Base-by-base conservation (phyloP, 2,888 invertebrate genomes). In the Abscondita cerata region DNA sequence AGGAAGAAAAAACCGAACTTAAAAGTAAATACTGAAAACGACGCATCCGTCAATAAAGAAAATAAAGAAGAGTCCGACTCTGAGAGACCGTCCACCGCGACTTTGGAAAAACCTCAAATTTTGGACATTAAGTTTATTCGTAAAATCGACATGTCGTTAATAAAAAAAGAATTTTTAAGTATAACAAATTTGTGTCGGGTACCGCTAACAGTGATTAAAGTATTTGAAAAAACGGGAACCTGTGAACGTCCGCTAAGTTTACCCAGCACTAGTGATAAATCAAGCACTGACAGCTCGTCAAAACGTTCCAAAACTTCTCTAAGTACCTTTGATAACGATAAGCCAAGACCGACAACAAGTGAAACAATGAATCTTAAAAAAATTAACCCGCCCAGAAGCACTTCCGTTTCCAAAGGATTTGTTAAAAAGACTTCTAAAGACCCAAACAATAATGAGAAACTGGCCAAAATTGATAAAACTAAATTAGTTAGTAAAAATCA, bases 101-200 rank as follows among this genome's bases (percentile, higher is more conserved):
- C 84, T 11, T 74, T 87, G 55, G 85, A 85, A 40, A 81, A 81
- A 44, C 86, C 86, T 0, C 79, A 81, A 36, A 77, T 86, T 2
- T 75, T 86, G 53, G 82, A 86, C 70, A 82, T 84, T 1, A 75
- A 80, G 38, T 77, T 84, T 19, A 76, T 83, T 33, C 80, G 81
- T 12, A 83, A 83, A 69, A 78, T 86, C 31, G 86, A 86, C 72
- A 86, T 86, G 86, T 85, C 85, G 0, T 73, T 82, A 51, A 75
- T 85, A 25, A 80, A 83, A 48, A 84, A 85, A 69, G 85, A 85
- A 67, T 80, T 83, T 46, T 73, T 85, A 11, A 78, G 81, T 51
- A 78, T 81, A 12, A 73, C 79, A 5, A 80, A 80, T 64, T 68
- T 81, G 40, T 81, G 81, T 64, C 73, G 76, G 15, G 62, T 75